Evolutionary conservation across 2,113 vertebrate species (phyloP), one percentile per base, ranked within the genome.

Genomic region (Acanthochromis polyacanthus): DNA sequence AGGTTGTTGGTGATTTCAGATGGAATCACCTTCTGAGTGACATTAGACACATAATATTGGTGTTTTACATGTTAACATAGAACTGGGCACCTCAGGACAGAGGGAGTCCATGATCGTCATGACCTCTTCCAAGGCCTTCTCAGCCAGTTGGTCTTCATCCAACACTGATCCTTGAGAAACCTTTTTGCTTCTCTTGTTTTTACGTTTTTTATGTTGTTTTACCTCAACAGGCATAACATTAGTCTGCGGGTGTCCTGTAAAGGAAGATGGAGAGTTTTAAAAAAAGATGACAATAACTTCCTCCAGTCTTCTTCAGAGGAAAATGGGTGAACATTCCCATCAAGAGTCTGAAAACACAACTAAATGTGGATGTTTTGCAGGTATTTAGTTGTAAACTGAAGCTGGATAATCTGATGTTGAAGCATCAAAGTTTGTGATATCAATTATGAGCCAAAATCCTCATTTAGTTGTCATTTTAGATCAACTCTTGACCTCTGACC

Each of bases 111-210:
- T 92, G 76, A 92, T 86, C 65, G 71, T 78, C 0, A 52, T 45
- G 17, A 92, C 94, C n/a, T 95, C 93, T 25, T 82, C 75, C 25
- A 93, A 89, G 0, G 87, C 80, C 1, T 4, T 7, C 46, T 91
- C 90, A 1, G 77, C 53, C 9, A 93, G 84, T 22, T 2, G 36
- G 1, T 68, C 45, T 48, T 91, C 82, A 4, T 69, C 48, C 8
- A 60, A 16, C 32, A 8, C 2, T 0, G 2, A 14, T 36, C 15
- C 36, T 1, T 23, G 7, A 46, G 28, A 19, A 23, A 16, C 8
- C 0, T 3, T 14, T 43, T 14, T 43, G 3, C 14, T 43, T 15
- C 40, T 3, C 32, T 36, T 36, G 76, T 28, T 11, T 4, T 1
- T 14, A 75, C 82, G 53, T 90, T 87, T 28, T 59, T 59, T 89